phyloP scores from a whole-genome alignment of 2,113 vertebrate genomes.

The Suricata suricatta region DNA sequence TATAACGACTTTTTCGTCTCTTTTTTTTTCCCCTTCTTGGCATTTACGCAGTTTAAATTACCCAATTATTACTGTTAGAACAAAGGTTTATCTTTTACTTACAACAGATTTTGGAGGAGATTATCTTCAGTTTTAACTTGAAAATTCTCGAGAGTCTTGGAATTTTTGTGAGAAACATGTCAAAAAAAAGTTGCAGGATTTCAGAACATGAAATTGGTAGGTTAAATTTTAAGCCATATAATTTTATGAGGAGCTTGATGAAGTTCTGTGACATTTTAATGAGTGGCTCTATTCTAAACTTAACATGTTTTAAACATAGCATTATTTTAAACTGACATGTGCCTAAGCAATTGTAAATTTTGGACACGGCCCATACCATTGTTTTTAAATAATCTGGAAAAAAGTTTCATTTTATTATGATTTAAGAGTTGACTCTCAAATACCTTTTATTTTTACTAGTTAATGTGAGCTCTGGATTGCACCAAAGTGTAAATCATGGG shows the following conservation, averaged over 20 bases:
- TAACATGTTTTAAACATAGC: background rate
- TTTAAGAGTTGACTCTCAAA: background rate
- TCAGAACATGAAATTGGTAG: background rate
- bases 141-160: background rate
- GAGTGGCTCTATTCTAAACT: background rate
- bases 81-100: slow-evolving; percentile 27
- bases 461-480: background rate
- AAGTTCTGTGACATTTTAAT: background rate
- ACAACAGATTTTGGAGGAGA: slow-evolving; percentile 25
- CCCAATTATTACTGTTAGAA: background rate
- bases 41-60: slow-evolving; percentile 28
- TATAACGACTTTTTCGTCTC: background rate
- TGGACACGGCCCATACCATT: background rate
- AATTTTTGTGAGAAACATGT: background rate
- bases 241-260: background rate
- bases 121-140: background rate
- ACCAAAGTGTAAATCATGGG: background rate
- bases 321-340: background rate
- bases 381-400: slow-evolving; percentile 25
- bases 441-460: background rate
- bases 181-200: background rate
- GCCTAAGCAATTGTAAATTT: background rate
- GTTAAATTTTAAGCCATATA: background rate
- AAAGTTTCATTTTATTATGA: background rate
- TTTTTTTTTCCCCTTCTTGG: background rate